Evolutionary conservation across 1,140 invertebrate genomes (phyloP).

Genomic region (Vanessa atalanta): DNA sequence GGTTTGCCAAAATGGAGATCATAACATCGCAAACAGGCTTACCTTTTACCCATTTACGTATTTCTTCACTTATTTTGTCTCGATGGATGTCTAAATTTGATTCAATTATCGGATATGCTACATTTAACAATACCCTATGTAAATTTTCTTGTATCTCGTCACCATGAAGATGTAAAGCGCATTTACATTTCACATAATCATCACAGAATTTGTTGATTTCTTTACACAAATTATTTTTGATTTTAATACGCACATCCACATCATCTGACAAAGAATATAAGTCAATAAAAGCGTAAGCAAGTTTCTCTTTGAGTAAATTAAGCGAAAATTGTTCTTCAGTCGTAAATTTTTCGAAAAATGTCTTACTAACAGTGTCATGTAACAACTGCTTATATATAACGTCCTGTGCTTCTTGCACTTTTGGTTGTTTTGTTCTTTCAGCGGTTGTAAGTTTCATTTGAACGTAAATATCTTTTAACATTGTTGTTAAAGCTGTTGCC

Average conservation of each 20-base stretch:
- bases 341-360: constrained; percentile 18
- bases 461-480: background rate
- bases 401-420: background rate
- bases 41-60: constrained; percentile 1
- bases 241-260: constrained; percentile 1
- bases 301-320: constrained; percentile 27
- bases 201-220: constrained; percentile 27
- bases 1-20: background rate
- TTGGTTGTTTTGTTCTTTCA: background rate
- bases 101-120: constrained; percentile 13
- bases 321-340: constrained; percentile 11
- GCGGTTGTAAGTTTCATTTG: background rate
- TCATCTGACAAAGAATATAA: constrained; percentile 18
- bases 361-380: constrained; percentile 22
- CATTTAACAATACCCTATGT: constrained; percentile 15
- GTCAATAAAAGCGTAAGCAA: constrained; percentile 33
- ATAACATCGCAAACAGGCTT: background rate
- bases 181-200: constrained; percentile 22
- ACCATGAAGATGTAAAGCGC: background rate
- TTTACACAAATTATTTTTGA: constrained; percentile 18
- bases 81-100: constrained; percentile 4
- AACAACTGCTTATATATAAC: constrained; percentile 18
- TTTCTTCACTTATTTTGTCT: constrained; percentile 12
- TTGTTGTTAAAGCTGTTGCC: background rate
- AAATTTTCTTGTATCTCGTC: constrained; percentile 19